Evolutionary conservation across 2,888 invertebrate species (phyloP).

Genomic region (Polyommatus iphigenia): DNA sequence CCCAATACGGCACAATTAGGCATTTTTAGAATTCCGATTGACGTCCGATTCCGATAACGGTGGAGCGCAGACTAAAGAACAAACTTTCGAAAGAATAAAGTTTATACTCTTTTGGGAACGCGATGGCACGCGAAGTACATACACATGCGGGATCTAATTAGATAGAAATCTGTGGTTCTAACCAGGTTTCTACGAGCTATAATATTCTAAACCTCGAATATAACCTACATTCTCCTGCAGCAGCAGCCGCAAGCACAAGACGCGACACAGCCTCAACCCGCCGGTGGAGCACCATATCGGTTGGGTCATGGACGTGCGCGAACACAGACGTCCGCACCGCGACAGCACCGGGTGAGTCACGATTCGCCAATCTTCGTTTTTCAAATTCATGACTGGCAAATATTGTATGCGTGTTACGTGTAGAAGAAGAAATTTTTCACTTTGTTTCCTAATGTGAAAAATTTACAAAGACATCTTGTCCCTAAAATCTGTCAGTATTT

Average conservation of each 20-base stretch:
- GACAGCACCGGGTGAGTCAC: slow-evolving; percentile 82
- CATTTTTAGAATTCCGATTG: too few relatives aligned
- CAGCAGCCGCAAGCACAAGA: slow-evolving; percentile 88
- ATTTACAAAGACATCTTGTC: neutral
- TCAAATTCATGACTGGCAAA: slow-evolving; percentile 26
- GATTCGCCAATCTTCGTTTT: too few relatives aligned
- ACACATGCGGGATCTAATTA: too few relatives aligned
- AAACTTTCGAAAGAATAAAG: too few relatives aligned
- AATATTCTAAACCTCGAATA: neutral
- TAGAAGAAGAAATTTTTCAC: too few relatives aligned
- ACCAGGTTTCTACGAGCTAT: neutral
- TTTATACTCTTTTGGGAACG: too few relatives aligned
- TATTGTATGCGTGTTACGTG: neutral
- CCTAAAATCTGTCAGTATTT: neutral
- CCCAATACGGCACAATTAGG: too few relatives aligned
- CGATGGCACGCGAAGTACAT: too few relatives aligned
- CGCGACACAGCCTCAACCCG: slow-evolving; percentile 95
- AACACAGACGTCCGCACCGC: slow-evolving; percentile 89
- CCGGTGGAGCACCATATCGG: slow-evolving; percentile 97
- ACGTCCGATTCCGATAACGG: too few relatives aligned
- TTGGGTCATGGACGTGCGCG: slow-evolving; percentile 97
- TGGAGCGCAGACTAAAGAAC: too few relatives aligned
- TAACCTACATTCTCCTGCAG: slow-evolving; percentile 47
- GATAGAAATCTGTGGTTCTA: too few relatives aligned
- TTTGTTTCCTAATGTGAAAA: too few relatives aligned